Evolutionary conservation across 2,888 invertebrate genomes (phyloP), one percentile per base, ranked within the genome.

Genomic region (Belgica antarctica): DNA sequence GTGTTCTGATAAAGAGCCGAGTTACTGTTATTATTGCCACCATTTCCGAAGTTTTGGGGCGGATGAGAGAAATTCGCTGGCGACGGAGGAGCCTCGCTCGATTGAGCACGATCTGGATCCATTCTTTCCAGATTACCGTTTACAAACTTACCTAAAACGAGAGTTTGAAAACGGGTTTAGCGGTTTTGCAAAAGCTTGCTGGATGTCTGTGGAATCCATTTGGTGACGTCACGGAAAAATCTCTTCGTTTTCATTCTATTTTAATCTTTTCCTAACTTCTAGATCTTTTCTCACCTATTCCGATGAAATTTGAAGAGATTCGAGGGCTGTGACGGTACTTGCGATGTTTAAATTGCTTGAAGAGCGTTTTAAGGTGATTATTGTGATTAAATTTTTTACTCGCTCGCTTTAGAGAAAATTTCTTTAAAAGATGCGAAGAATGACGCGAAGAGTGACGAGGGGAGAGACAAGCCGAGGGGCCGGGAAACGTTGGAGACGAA

Each of bases 1-100:
- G 73, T 72, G 52, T 71, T 72, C 27, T 72, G 73, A 69, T 73
- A 73, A 27, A 15, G 19, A 15, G 62, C 19, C 25, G 41, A 1
- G 8, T 22, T n/a, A 28, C 2, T 19, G 36, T 41, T 65, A 46
- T 46, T 25, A 46, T 46, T 46, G 7, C 2, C 4, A 22, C n/a
- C n/a, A n/a, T 27, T 12, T 12, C n/a, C 27, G 22, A 59, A 27
- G 15, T 27, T 19, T n/a, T 46, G 57, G 24, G 68, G 68, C 25
- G 68, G 68, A 17, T 52, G 31, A 46, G 68, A 68, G 68, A 68
- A 68, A 27, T 22, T 1, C n/a, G 62, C 5, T 12, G 17, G 4
- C 19, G 62, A 34, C 28, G 62, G n/a, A 15, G 12, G 12, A 15
- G 15, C 10, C 3, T 41, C 41, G 41, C 15, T 41, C 41, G n/a